A percentile compares a stretch with the other conserved stretches of the same genome.
phyloP scores from a whole-genome alignment of 2,113 vertebrate genomes.

The western clawed frog (Xenopus tropicalis) region DNA sequence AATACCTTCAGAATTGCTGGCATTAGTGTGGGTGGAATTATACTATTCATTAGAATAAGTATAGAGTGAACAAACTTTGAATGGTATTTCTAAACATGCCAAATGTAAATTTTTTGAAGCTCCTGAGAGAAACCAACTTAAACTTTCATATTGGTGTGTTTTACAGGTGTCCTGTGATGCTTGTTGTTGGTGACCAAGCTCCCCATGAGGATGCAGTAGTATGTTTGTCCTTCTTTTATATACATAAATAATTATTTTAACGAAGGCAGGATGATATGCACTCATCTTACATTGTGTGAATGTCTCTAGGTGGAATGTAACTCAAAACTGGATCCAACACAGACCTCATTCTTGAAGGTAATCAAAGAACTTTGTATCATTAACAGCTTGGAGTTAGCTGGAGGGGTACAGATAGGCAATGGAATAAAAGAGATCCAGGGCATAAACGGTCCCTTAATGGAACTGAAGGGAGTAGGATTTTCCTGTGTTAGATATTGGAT shows the following conservation, averaged over 20 bases:
- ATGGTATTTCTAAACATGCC: no score
- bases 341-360: conserved; percentile 81
- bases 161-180: conserved; percentile 83
- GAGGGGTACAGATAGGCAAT: not conserved
- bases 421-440: no score
- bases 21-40: no score
- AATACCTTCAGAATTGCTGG: no score
- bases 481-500: not conserved
- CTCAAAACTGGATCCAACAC: conserved; percentile 79
- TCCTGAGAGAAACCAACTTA: no score
- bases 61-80: no score
- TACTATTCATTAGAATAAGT: no score
- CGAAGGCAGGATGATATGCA: not conserved
- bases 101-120: no score
- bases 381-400: not conserved
- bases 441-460: not conserved
- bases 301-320: conserved; percentile 76
- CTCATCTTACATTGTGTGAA: not conserved
- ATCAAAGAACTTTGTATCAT: not conserved
- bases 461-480: not conserved
- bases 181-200: conserved; percentile 90
- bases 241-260: no score
- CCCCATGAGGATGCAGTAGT: conserved; percentile 89
- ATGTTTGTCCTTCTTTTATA: conserved; percentile 51
- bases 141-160: not conserved